Evolutionary conservation across 1,140 invertebrate species (phyloP), one percentile per base, ranked within the genome.

Genomic region (Triops cancriformis): DNA sequence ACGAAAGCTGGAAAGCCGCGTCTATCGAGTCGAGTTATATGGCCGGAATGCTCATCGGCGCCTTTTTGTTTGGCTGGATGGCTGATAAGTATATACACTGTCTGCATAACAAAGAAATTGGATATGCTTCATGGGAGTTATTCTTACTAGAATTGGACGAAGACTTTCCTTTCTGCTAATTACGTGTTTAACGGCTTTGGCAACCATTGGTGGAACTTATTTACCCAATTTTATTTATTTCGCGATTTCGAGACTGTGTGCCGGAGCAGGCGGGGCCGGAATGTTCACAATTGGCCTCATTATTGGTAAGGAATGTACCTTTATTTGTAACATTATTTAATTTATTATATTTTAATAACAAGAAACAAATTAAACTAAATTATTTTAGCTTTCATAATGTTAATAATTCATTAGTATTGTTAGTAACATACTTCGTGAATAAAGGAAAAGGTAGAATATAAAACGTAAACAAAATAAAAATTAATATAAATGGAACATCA

Each of bases 41-140:
- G 83, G 37, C 81, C 72, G 84, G 84, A 12, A 81, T 84, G 78
- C 72, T 85, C 12, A 43, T 85, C 42, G 84, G 84, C 26, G 81
- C 83, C 42, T 80, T 83, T 73, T 73, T 80, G 14, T 82, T 83
- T 79, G 84, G 84, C 6, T 76, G 78, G 26, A 64, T 84, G 26
- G 81, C 83, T 12, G 84, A 84, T 79, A 80, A 78, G 82, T 83
- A 80, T 75, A 78, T 78, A 12, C 26, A n/a, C 12, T 73, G 78
- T 73, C 26, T 26, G 64, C 9, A 72, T 37, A 26, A 26, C 14
- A 78, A 64, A 43, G 27, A 26, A 26, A 23, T 73, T 37, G 2
- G 31, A 43, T 79, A 31, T 78, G 26, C 74, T 42, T 51, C 42
- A 23, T 45, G 10, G 26, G 14, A 10, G 23, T 6, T 64, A 4